Evolutionary conservation across 1,140 invertebrate genomes (phyloP), one percentile per base, ranked within the genome.

Genomic region (Schlechtendalia chinensis): DNA sequence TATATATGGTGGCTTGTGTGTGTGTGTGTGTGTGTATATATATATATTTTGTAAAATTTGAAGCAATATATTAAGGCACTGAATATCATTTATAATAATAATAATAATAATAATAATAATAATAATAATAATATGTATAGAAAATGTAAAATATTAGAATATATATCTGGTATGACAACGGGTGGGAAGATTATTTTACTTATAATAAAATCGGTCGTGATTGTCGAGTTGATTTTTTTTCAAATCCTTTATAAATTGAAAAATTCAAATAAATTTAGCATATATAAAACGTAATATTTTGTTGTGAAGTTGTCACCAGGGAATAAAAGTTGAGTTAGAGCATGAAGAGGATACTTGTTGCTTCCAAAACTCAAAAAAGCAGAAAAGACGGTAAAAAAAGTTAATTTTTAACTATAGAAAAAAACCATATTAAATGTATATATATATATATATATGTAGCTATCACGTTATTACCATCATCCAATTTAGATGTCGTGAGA

Each of bases 41-140:
- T n/a, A 39, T 58, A 56, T 39, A 22, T 16, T 75, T 50, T 56
- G 16, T 50, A 22, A 75, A 22, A 75, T 59, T 75, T 58, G 53
- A 75, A 59, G 69, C 69, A 75, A 75, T 75, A 58, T 45, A 27
- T 39, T 75, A 75, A 75, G 72, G 72, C 72, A 75, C 72, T 75
- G 72, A 58, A 39, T 58, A 75, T 39, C 14, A 75, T 24, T 32
- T 75, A 39, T 39, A 8, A 39, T 39, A 39, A 39, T 50, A 50
- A 50, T 50, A 14, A 12, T 50, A 50, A n/a, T n/a, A n/a, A n/a
- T n/a, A n/a, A n/a, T n/a, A n/a, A n/a, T n/a, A n/a, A 39, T 39
- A 8, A 39, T 39, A 39, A 39, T 50, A 50, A 50, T 50, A 14
- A 12, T 50, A 50, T 39, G 32, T 50, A 50, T 50, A 12, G 24